Evolutionary conservation across 2,888 invertebrate species (phyloP).

Genomic region (Laothoe populi): DNA sequence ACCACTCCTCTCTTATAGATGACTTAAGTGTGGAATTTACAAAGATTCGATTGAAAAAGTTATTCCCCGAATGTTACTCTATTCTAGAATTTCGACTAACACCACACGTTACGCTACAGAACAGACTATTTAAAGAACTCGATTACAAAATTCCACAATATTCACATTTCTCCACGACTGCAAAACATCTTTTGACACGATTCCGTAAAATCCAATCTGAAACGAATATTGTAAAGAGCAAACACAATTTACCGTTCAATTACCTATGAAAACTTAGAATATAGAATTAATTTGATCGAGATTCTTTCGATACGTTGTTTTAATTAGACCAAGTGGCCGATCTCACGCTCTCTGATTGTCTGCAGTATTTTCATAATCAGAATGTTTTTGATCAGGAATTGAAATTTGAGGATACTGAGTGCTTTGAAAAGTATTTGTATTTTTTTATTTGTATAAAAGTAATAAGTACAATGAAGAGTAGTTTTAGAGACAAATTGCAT

Average conservation of each 20-base stretch:
- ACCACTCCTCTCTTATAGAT: too few relatives aligned
- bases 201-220: conserved; percentile 6
- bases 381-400: conserved; percentile 5
- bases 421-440: neutral
- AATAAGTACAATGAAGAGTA: too few relatives aligned
- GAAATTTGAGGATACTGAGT: neutral
- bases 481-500: too few relatives aligned
- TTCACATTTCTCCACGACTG: neutral
- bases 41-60: too few relatives aligned
- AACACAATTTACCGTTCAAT: conserved; percentile 45
- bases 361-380: conserved; percentile 17
- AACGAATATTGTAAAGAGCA: conserved; percentile 7
- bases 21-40: too few relatives aligned
- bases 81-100: too few relatives aligned
- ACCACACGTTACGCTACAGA: too few relatives aligned
- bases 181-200: neutral
- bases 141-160: neutral
- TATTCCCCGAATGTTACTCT: too few relatives aligned
- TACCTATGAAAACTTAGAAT: conserved; percentile 57
- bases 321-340: conserved; percentile 20
- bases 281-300: conserved; percentile 39
- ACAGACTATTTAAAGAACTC: neutral
- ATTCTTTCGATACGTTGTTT: conserved; percentile 32
- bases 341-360: conserved; percentile 16
- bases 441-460: neutral